phyloP scores from a whole-genome alignment of 2,888 invertebrate species.

The Gisinianus flammeolus region DNA sequence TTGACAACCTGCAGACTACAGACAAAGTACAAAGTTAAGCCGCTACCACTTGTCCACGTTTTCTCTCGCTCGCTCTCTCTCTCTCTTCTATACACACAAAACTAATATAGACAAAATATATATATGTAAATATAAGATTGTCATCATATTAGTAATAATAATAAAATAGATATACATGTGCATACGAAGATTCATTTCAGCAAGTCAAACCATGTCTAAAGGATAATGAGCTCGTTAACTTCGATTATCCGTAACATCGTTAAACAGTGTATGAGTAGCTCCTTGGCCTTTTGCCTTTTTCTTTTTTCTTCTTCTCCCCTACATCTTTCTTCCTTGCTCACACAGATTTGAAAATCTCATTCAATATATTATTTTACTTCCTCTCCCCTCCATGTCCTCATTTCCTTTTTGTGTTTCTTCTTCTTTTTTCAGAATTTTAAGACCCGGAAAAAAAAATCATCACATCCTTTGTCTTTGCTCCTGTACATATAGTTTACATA shows the following conservation, averaged over 20 bases:
- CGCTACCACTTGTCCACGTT: background rate
- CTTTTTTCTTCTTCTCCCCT: no score
- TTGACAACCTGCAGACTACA: no score
- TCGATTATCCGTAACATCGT: constrained; percentile 37
- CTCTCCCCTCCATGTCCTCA: background rate
- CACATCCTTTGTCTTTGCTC: background rate
- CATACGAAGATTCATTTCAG: constrained; percentile 4
- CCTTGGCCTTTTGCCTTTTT: constrained; percentile 11
- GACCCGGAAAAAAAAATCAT: background rate
- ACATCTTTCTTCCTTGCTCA: background rate
- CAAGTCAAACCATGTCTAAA: constrained; percentile 28
- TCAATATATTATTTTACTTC: background rate
- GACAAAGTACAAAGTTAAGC: background rate
- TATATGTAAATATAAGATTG: no score
- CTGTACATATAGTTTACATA: no score
- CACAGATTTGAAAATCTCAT: background rate
- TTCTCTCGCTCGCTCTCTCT: no score
- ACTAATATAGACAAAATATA: background rate
- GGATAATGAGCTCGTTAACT: constrained; percentile 43
- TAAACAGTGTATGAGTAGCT: constrained; percentile 10
- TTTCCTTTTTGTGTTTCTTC: background rate
- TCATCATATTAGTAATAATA: background rate
- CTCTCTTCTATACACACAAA: background rate
- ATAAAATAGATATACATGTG: background rate
- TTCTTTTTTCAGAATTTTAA: background rate